Conservation (phyloP, 2,797 vertebrate species). For the Mastacembelus armatus region DNA sequence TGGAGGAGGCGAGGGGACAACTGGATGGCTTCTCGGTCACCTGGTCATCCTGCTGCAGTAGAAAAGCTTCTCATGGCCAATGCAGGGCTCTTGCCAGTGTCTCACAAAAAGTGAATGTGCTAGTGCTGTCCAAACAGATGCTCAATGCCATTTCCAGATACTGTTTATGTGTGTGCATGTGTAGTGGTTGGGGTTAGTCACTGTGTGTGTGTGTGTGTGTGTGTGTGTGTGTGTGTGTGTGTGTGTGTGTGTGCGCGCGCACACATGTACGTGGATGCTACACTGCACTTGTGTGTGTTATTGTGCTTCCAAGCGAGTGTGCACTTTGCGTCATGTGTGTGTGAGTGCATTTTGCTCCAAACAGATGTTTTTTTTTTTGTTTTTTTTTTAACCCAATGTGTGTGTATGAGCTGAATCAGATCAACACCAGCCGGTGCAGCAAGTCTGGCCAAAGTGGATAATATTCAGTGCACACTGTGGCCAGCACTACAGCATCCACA, state of each 20-base stretch:
- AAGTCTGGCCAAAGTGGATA: constrained; percentile 65
- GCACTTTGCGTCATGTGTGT: constrained; percentile 40
- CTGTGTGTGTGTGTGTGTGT: constrained; percentile 4
- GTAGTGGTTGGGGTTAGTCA: constrained; percentile 16
- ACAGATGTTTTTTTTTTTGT: constrained; percentile 66
- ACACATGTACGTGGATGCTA: no score
- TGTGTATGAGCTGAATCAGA: constrained; percentile 61
- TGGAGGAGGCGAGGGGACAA: constrained; percentile 42
- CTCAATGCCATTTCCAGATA: constrained; percentile 70
- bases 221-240: no score
- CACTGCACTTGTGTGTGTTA: constrained; percentile 3
- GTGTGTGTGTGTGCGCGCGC: no score
- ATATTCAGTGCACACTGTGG: constrained; percentile 46
- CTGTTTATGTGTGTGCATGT: constrained; percentile 38
- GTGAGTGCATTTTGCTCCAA: constrained; percentile 52
- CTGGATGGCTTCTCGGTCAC: constrained; percentile 64
- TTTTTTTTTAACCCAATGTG: constrained; percentile 13
- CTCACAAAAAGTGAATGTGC: constrained; percentile 66
- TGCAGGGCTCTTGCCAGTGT: constrained; percentile 63
- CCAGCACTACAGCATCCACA: constrained; percentile 30
- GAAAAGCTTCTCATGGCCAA: constrained; percentile 65
- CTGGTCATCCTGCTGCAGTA: constrained; percentile 64
- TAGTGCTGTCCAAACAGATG: constrained; percentile 76
- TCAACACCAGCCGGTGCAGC: constrained; percentile 66
- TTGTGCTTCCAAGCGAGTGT: constrained; percentile 25